phyloP scores from a whole-genome alignment of 2,113 vertebrate species.

The Psilopsiagon aymara region DNA sequence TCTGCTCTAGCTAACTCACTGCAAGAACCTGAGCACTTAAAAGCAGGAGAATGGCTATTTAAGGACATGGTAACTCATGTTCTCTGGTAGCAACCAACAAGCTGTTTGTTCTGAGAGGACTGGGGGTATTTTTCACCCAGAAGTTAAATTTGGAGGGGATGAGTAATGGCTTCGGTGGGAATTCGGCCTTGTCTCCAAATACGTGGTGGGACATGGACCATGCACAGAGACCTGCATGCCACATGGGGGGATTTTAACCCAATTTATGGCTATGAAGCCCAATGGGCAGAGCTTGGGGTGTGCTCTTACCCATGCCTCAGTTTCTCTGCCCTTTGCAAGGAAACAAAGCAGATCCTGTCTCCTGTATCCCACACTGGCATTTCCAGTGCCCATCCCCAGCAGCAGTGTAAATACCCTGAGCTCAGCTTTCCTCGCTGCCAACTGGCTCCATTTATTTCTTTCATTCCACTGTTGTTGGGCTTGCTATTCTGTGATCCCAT shows the following conservation, averaged over 20 bases:
- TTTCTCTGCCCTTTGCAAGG: not conserved
- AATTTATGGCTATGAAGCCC: rapidly evolving
- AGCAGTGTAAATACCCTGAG: not conserved
- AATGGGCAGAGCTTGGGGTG: not conserved
- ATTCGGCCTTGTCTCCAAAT: not conserved
- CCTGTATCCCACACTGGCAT: no score
- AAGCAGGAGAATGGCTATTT: not conserved
- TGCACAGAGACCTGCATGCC: rapidly evolving
- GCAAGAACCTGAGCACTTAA: not conserved
- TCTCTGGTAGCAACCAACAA: not conserved
- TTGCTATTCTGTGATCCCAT: conserved; percentile 17
- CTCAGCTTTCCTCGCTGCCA: not conserved
- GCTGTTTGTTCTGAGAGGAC: not conserved
- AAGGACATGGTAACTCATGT: not conserved
- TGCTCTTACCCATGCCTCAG: not conserved
- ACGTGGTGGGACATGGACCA: rapidly evolving
- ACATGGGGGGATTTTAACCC: rapidly evolving
- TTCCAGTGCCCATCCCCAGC: rapidly evolving
- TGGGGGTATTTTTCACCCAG: not conserved
- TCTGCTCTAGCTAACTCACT: not conserved
- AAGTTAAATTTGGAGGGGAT: not conserved
- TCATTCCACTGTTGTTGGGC: not conserved
- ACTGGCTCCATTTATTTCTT: not conserved
- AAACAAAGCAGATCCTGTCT: not conserved
- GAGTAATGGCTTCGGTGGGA: not conserved